These are phyloP conservation scores for Campylomormyrus tamandua DNA, from an alignment of 2,113 vertebrate genomes.

Conservation along the genomic window DNA sequence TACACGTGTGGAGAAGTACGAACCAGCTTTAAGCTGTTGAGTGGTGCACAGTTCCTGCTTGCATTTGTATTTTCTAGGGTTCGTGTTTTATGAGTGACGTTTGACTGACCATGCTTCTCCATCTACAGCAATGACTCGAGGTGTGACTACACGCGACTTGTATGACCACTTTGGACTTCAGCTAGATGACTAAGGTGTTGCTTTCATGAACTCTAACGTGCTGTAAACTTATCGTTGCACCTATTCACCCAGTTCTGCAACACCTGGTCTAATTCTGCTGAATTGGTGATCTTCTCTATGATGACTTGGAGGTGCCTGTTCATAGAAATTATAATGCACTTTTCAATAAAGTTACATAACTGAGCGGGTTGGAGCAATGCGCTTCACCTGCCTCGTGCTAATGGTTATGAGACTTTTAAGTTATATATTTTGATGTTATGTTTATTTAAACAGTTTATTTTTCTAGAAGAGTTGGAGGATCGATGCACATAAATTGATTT, in stretches of 20 bases:
- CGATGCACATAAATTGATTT: background rate
- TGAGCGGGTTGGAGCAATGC: background rate
- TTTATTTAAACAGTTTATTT: background rate
- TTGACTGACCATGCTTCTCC: constrained; percentile 19
- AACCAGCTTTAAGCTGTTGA: background rate
- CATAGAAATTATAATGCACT: background rate
- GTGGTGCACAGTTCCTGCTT: background rate
- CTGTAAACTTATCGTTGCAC: background rate
- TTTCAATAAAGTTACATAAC: background rate
- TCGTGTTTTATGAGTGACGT: background rate
- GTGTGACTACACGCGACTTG: constrained; percentile 81
- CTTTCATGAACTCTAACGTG: background rate
- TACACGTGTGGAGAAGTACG: too few species aligned
- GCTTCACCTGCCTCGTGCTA: background rate
- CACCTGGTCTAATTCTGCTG: background rate
- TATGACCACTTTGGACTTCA: constrained; percentile 82
- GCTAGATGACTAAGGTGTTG: constrained; percentile 65
- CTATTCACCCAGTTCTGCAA: background rate
- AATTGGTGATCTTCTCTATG: background rate
- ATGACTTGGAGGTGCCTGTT: background rate
- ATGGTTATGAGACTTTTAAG: background rate
- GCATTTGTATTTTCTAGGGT: background rate
- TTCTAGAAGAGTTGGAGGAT: background rate
- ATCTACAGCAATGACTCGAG: constrained; percentile 70
- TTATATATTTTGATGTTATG: background rate